phyloP scores from a whole-genome alignment of 2,797 vertebrate genomes.

The Peromyscus nudipes region DNA sequence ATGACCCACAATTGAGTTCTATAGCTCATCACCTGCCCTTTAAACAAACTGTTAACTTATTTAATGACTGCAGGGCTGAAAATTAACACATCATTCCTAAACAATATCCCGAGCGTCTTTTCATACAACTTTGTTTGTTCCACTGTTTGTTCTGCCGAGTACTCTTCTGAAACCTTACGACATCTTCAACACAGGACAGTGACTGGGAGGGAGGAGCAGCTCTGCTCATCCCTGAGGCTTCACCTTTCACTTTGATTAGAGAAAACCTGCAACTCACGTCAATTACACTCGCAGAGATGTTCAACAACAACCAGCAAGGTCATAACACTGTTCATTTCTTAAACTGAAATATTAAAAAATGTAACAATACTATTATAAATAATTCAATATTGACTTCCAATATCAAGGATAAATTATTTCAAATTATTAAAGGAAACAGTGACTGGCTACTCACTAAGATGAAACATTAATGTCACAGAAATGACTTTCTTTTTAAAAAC shows the following conservation, averaged over 20 bases:
- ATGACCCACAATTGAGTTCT: slow-evolving; percentile 68
- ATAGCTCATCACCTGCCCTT: neutral
- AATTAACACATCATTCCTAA: slow-evolving; percentile 69
- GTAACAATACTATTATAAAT: slow-evolving; percentile 62
- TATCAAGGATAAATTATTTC: slow-evolving; percentile 83
- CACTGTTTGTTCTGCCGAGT: slow-evolving; percentile 72
- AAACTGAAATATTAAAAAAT: slow-evolving; percentile 73
- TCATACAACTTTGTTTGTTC: slow-evolving; percentile 70
- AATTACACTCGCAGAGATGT: slow-evolving; percentile 69
- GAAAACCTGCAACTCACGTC: slow-evolving; percentile 64
- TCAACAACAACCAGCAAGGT: slow-evolving; percentile 70
- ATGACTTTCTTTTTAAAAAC: slow-evolving; percentile 88
- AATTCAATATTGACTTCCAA: slow-evolving; percentile 76
- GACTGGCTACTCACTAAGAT: slow-evolving; percentile 89
- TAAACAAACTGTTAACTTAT: slow-evolving; percentile 54
- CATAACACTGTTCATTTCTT: slow-evolving; percentile 77
- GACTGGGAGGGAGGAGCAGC: slow-evolving; percentile 68
- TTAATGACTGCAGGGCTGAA: slow-evolving; percentile 67
- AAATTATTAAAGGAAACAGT: slow-evolving; percentile 85
- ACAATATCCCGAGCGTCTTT: slow-evolving; percentile 72
- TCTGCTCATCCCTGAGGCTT: slow-evolving; percentile 62
- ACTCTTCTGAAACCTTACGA: slow-evolving; percentile 69
- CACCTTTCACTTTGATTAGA: slow-evolving; percentile 72
- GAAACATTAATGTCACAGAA: slow-evolving; percentile 90
- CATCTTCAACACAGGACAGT: slow-evolving; percentile 71